Percentiles rank a stretch among this genome's conserved stretches.
Conservation (phyloP, 2,797 vertebrate species). For the Cichlasoma orientale region DNA sequence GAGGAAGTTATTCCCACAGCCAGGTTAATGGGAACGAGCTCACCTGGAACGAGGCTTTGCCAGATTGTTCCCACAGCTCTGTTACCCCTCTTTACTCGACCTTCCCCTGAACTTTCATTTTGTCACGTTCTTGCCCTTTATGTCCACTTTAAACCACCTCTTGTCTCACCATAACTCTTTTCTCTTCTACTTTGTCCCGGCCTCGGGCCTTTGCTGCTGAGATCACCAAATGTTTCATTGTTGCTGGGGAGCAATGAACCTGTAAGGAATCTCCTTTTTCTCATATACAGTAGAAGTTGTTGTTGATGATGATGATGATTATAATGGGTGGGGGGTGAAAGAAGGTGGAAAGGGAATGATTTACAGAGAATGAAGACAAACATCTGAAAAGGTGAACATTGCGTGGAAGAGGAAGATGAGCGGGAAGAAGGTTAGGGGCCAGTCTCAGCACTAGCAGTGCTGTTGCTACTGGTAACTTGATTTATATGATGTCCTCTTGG, state of each 20-base stretch:
- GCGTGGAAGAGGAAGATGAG: slow-evolving; percentile 15
- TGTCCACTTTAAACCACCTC: slow-evolving; percentile 15
- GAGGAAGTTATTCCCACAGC: slow-evolving; percentile 51
- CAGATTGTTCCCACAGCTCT: slow-evolving; percentile 1
- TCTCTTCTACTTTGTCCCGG: slow-evolving; percentile 39
- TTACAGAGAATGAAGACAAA: not conserved
- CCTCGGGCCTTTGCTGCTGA: slow-evolving; percentile 13
- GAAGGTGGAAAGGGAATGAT: not conserved
- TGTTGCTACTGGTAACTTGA: slow-evolving; percentile 76
- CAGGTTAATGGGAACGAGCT: slow-evolving; percentile 48
- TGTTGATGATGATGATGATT: not conserved
- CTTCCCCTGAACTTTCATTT: slow-evolving; percentile 17
- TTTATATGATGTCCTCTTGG: slow-evolving; percentile 75
- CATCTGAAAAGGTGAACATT: not conserved
- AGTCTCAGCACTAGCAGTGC: slow-evolving; percentile 26
- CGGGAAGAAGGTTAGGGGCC: slow-evolving; percentile 19
- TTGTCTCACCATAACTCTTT: slow-evolving; percentile 51
- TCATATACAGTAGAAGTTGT: not conserved
- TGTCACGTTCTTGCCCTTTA: slow-evolving; percentile 45
- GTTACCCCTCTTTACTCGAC: not conserved
- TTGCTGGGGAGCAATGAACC: slow-evolving; percentile 57
- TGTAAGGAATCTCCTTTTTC: slow-evolving; percentile 43
- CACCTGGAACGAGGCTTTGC: slow-evolving; percentile 41
- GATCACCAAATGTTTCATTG: slow-evolving; percentile 66
- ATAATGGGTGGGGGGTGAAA: not conserved